Evolutionary conservation across 2,888 invertebrate species (phyloP), one percentile per base, ranked within the genome.

Genomic region (Thymelicus lineola): DNA sequence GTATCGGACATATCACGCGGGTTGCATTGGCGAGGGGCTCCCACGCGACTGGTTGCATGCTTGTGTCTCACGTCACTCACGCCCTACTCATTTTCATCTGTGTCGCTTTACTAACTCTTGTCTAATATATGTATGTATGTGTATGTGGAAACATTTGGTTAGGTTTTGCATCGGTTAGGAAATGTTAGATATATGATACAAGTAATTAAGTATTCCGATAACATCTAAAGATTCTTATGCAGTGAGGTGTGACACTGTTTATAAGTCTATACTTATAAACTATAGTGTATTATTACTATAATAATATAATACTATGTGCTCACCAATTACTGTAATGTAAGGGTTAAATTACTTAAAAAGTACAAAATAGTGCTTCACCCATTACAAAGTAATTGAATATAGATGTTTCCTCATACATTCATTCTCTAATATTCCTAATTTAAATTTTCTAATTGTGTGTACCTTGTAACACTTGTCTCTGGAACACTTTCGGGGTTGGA

Each of bases 21-120:
- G 57, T 4, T 28, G 57, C 57, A 35, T 57, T 57, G 46, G 14
- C 28, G 57, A 9, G 28, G 35, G 58, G 38, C 53, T 55, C n/a
- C 65, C 42, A 60, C 17, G 68, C 35, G 36, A 36, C 71, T 76
- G 77, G 42, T 76, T 73, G 76, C 75, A 75, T 70, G 75, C 72
- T 72, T 75, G 62, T 71, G 62, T 70, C 68, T 68, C 65, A 62
- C 61, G 50, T 63, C 71, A 66, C 68, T 66, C 67, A 46, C 65
- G 53, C 57, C 71, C 72, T 76, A 67, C 35, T 73, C 78, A 77
- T 72, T 70, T 48, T 73, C 77, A 79, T 77, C 59, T 71, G 74
- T 72, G 68, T 71, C 17, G 81, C 81, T 80, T 76, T 75, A 81
- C 81, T 81, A 81, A 81, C 78, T 76, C 59, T 71, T 71, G 61